phyloP scores from a whole-genome alignment of 2,888 invertebrate genomes.

The Cheiracanthium punctorium region DNA sequence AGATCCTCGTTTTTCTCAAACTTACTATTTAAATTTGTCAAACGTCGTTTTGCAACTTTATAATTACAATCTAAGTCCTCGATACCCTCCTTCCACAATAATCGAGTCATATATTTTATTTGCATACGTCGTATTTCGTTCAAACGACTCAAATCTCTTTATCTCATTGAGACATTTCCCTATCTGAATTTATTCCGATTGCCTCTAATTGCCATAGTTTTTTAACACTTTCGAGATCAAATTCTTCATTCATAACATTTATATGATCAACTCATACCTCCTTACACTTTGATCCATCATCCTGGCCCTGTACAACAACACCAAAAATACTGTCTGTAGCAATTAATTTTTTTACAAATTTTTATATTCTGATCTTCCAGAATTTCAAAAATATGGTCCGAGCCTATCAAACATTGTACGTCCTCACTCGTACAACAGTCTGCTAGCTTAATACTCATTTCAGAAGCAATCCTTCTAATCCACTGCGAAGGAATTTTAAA shows the following conservation, averaged over 20 bases:
- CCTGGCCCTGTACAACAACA: constrained; percentile 2
- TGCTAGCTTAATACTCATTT: too few relatives aligned
- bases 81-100: constrained; percentile 17
- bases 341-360: too few relatives aligned
- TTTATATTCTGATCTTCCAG: too few relatives aligned
- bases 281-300: not conserved
- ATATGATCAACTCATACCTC: not conserved
- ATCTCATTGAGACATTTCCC: not conserved
- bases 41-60: constrained; percentile 1
- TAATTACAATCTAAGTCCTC: not conserved
- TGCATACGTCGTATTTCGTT: not conserved
- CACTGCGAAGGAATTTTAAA: too few relatives aligned
- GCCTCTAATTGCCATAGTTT: not conserved
- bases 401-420: too few relatives aligned
- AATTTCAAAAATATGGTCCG: too few relatives aligned
- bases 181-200: not conserved
- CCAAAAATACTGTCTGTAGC: too few relatives aligned
- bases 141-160: constrained; percentile 3
- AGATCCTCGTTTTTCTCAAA: not conserved
- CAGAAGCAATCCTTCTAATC: too few relatives aligned
- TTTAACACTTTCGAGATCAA: not conserved
- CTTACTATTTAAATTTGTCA: not conserved
- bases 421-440: too few relatives aligned
- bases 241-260: not conserved
- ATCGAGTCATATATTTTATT: constrained; percentile 1